These are phyloP conservation scores for Lycophotia porphyrea DNA, from an alignment of 2,888 invertebrate genomes.

Conservation along the genomic window DNA sequence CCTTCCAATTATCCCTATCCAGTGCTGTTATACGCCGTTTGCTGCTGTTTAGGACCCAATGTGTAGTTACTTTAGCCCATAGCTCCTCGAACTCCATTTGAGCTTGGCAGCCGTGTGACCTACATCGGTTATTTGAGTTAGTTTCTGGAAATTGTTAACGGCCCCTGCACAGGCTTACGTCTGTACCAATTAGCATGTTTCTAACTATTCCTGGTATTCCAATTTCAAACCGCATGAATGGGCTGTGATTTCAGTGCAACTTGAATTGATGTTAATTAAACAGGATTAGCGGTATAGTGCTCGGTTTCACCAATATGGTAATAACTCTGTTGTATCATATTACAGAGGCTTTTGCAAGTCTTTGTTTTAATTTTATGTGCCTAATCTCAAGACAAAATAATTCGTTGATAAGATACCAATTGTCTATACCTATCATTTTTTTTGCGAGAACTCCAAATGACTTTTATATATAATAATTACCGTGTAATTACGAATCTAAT, in stretches of 20 bases:
- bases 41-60: too few species aligned
- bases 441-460: neutral
- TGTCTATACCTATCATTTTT: neutral
- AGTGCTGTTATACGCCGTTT: too few species aligned
- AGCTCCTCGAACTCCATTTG: too few species aligned
- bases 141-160: neutral
- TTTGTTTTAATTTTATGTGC: neutral
- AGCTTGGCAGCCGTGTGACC: too few species aligned
- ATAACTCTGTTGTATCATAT: too few species aligned
- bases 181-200: neutral
- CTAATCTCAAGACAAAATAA: neutral
- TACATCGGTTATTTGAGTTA: too few species aligned
- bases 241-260: neutral
- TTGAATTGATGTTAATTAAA: neutral
- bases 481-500: neutral
- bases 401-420: slow-evolving; percentile 6
- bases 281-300: neutral
- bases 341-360: too few species aligned
- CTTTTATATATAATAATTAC: neutral
- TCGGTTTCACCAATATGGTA: too few species aligned
- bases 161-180: neutral
- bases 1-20: too few species aligned
- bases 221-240: neutral
- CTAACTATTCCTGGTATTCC: neutral
- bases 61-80: too few species aligned